A percentile compares a stretch with the other conserved stretches of the same genome.
Conservation (phyloP, 2,888 invertebrate species). For the Helleia helle region DNA sequence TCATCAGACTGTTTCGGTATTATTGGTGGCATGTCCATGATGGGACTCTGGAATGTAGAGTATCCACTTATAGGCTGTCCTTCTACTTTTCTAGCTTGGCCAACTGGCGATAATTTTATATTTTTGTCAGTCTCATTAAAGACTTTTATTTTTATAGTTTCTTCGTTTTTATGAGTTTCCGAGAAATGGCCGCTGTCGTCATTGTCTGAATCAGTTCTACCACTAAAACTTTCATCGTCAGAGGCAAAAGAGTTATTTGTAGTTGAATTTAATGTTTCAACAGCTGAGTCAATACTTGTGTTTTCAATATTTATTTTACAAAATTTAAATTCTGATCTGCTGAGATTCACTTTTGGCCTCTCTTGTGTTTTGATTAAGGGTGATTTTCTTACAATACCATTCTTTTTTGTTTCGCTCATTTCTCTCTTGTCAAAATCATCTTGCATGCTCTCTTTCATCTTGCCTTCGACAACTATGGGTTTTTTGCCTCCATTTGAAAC, state of each 20-base stretch:
- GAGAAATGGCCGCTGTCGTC: slow-evolving; percentile 71
- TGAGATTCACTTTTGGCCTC: slow-evolving; percentile 77
- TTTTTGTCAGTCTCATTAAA: slow-evolving; percentile 62
- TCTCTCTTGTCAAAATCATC: slow-evolving; percentile 62
- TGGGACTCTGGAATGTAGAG: slow-evolving; percentile 64
- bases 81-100: slow-evolving; percentile 57
- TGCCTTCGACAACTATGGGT: slow-evolving; percentile 59
- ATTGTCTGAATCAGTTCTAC: slow-evolving; percentile 74
- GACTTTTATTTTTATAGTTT: slow-evolving; percentile 67
- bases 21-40: slow-evolving; percentile 63
- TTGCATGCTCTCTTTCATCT: slow-evolving; percentile 62
- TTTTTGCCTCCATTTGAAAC: slow-evolving; percentile 45
- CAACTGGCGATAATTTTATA: slow-evolving; percentile 57
- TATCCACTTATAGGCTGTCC: slow-evolving; percentile 58
- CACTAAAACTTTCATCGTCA: slow-evolving; percentile 67
- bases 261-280: slow-evolving; percentile 73
- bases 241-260: slow-evolving; percentile 66
- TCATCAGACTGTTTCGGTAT: slow-evolving; percentile 54
- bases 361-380: slow-evolving; percentile 79
- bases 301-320: slow-evolving; percentile 69
- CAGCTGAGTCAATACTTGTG: slow-evolving; percentile 66
- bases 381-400: slow-evolving; percentile 69
- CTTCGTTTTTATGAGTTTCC: slow-evolving; percentile 61
- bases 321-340: slow-evolving; percentile 67
- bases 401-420: slow-evolving; percentile 59